These are phyloP conservation scores for Sebastes schlegelii DNA, from an alignment of 2,113 vertebrate species.

Conservation along the genomic window DNA sequence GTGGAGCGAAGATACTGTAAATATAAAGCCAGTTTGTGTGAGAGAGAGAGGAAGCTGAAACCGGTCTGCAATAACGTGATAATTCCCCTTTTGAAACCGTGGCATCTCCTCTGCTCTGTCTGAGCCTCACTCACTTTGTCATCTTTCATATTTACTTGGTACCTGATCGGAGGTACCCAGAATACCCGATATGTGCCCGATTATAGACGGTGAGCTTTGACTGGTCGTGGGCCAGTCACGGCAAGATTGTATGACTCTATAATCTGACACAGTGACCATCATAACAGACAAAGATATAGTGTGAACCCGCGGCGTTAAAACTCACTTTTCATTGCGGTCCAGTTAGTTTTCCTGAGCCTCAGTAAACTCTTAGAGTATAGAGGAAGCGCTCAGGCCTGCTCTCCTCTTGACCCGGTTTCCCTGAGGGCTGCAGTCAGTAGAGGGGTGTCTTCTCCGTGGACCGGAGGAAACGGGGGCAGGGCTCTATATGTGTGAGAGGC, in stretches of 20 bases:
- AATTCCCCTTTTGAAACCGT: not conserved
- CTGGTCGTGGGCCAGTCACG: no score
- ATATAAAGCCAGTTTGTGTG: not conserved
- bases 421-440: conserved; percentile 37
- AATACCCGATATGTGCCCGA: no score
- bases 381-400: conserved; percentile 46
- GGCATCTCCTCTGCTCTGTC: not conserved
- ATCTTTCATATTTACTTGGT: not conserved
- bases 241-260: no score
- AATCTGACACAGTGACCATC: no score
- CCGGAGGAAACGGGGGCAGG: conserved; percentile 75
- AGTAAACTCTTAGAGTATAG: conserved; percentile 10
- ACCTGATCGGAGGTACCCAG: not conserved
- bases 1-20: conserved; percentile 1
- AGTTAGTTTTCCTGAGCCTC: not conserved
- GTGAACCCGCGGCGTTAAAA: not conserved
- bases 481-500: conserved; percentile 38
- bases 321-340: not conserved
- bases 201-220: no score
- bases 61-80: not conserved
- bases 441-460: conserved; percentile 73
- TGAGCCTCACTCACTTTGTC: not conserved
- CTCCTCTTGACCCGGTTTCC: conserved; percentile 60
- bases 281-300: no score
- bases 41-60: not conserved